phyloP scores from a whole-genome alignment of 1,140 invertebrate genomes.

The Drosophila repleta region DNA sequence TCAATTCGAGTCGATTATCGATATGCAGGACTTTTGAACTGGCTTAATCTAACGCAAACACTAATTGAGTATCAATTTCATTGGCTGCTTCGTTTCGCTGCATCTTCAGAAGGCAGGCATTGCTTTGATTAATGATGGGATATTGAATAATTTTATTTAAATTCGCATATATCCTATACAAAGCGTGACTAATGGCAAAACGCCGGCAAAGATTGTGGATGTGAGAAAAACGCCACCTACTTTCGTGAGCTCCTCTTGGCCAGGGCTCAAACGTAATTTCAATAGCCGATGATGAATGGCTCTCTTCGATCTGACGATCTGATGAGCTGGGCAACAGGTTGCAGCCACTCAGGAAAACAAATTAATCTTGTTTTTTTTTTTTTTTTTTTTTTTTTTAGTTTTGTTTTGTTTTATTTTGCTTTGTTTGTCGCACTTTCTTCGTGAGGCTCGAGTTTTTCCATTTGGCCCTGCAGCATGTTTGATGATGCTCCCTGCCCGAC shows the following conservation, averaged over 20 bases:
- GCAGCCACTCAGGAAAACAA: constrained; percentile 61
- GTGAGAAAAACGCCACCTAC: constrained; percentile 78
- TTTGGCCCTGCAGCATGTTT: constrained; percentile 42
- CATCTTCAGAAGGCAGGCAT: constrained; percentile 41
- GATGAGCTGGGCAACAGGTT: constrained; percentile 69
- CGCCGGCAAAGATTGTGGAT: constrained; percentile 62
- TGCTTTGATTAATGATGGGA: constrained; percentile 69
- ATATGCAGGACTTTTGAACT: not conserved
- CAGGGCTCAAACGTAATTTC: constrained; percentile 26
- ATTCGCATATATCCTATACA: constrained; percentile 79
- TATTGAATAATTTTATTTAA: constrained; percentile 81
- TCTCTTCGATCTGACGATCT: constrained; percentile 49
- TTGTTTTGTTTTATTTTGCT: constrained; percentile 8
- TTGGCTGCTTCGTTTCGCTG: constrained; percentile 42
- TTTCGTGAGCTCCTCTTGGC: constrained; percentile 32
- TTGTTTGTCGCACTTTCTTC: constrained; percentile 66
- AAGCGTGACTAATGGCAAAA: constrained; percentile 71
- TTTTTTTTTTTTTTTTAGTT: not conserved
- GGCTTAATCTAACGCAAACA: not conserved
- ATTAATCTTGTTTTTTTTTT: constrained; percentile 68
- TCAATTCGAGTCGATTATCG: not conserved
- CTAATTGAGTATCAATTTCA: constrained; percentile 44
- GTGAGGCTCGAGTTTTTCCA: constrained; percentile 17
- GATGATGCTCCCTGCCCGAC: constrained; percentile 42
- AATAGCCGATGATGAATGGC: constrained; percentile 65